Percentiles rank a stretch among this genome's conserved stretches.
Evolutionary conservation across 1,140 invertebrate genomes (phyloP).

Genomic region (Drosophila asahinai): DNA sequence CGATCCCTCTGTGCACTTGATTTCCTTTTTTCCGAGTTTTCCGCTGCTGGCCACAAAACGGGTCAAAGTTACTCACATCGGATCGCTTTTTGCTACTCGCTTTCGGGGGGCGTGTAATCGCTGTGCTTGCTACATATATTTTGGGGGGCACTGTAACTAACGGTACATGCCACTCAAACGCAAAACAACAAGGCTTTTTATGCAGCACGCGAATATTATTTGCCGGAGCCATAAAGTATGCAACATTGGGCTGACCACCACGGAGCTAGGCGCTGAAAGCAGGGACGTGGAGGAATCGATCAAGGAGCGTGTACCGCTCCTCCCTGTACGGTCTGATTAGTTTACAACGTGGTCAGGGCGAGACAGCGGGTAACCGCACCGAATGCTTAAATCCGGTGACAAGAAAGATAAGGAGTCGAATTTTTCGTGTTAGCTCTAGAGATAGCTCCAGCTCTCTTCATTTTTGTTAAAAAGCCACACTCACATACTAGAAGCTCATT

Average conservation of each 20-base stretch:
- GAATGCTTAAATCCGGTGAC: background rate
- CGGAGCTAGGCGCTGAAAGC: slow-evolving; percentile 6
- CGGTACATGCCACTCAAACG: slow-evolving; percentile 55
- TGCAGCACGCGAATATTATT: slow-evolving; percentile 61
- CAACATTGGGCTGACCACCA: slow-evolving; percentile 59
- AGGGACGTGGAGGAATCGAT: background rate
- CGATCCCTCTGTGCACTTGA: slow-evolving; percentile 26
- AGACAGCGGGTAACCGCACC: background rate
- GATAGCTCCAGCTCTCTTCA: no score
- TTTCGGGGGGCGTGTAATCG: slow-evolving; percentile 37
- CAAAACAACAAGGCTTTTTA: slow-evolving; percentile 49
- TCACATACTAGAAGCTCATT: no score
- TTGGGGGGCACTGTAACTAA: slow-evolving; percentile 54
- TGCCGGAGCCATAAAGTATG: slow-evolving; percentile 55
- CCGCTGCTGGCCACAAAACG: slow-evolving; percentile 50
- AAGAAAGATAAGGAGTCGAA: background rate
- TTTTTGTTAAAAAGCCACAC: no score
- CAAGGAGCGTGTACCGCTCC: slow-evolving; percentile 3
- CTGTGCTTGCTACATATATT: slow-evolving; percentile 33
- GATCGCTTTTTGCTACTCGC: slow-evolving; percentile 8
- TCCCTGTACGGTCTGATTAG: slow-evolving; percentile 36
- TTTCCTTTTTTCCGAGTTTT: slow-evolving; percentile 31
- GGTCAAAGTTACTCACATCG: slow-evolving; percentile 60
- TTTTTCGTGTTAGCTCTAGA: no score
- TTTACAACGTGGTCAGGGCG: slow-evolving; percentile 30